phyloP scores from a whole-genome alignment of 2,797 vertebrate species.

The Leptoclinus maculatus region DNA sequence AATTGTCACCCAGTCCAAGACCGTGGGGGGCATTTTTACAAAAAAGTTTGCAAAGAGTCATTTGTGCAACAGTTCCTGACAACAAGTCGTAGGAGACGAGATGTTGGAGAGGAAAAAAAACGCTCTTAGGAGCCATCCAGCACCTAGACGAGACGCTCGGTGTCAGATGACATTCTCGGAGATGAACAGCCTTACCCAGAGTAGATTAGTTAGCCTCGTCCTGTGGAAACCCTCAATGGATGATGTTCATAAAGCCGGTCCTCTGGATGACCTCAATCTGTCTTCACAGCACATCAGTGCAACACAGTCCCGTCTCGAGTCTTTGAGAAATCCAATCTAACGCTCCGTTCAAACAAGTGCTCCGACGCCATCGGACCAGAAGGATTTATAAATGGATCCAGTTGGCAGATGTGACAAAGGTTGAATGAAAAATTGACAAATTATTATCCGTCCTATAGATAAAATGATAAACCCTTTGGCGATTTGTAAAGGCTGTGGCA shows the following conservation, averaged over 20 bases:
- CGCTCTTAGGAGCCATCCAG: constrained; percentile 26
- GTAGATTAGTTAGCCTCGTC: constrained; percentile 62
- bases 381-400: constrained; percentile 64
- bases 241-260: constrained; percentile 54
- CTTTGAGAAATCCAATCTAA: constrained; percentile 58
- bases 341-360: constrained; percentile 55
- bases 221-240: constrained; percentile 37
- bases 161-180: constrained; percentile 49
- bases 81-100: constrained; percentile 33
- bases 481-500: constrained; percentile 53
- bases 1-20: constrained; percentile 53
- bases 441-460: constrained; percentile 50
- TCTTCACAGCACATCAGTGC: constrained; percentile 51
- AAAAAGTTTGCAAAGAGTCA: constrained; percentile 74
- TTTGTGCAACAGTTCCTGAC: constrained; percentile 77
- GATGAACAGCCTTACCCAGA: constrained; percentile 60
- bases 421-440: constrained; percentile 61
- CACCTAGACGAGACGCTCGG: constrained; percentile 27
- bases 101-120: constrained; percentile 47
- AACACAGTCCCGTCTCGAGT: constrained; percentile 45
- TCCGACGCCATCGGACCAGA: constrained; percentile 43
- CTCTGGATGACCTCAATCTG: constrained; percentile 65
- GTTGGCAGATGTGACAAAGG: constrained; percentile 50
- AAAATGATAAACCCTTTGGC: constrained; percentile 58
- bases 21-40: constrained; percentile 28